Percentiles rank a stretch among this genome's conserved stretches.
Evolutionary conservation across 2,888 invertebrate species (phyloP).

Genomic region (Cantharis flavilabris): DNA sequence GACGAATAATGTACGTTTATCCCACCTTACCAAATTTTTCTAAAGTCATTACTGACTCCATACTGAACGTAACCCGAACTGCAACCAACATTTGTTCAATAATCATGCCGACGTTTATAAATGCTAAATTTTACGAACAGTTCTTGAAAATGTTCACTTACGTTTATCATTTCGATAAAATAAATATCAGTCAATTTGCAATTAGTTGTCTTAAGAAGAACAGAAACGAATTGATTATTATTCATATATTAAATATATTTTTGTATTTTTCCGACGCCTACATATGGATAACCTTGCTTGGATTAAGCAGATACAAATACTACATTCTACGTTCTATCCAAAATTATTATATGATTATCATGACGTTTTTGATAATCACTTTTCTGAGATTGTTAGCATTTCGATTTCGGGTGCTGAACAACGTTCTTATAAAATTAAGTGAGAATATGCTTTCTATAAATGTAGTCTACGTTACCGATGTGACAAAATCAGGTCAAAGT

Average conservation of each 20-base stretch:
- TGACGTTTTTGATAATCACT: not conserved
- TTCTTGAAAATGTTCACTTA: not conserved
- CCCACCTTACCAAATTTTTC: not conserved
- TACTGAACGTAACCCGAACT: not conserved
- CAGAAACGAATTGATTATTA: not conserved
- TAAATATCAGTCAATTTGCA: not conserved
- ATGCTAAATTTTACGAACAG: not conserved
- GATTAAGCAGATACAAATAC: not conserved
- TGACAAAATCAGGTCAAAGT: not conserved
- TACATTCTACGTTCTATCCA: not conserved
- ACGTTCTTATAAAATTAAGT: not conserved
- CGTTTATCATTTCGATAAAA: not conserved
- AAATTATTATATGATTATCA: not conserved
- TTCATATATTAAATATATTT: not conserved
- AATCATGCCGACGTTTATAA: not conserved
- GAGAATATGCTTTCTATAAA: not conserved
- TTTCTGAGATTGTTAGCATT: not conserved
- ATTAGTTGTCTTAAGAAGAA: not conserved
- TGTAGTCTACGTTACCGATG: not conserved
- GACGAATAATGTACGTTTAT: not conserved
- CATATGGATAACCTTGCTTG: not conserved
- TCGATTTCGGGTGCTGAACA: not conserved
- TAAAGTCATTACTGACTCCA: not conserved
- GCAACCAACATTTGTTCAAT: not conserved
- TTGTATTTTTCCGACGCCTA: not conserved